Evolutionary conservation across 2,113 vertebrate species (phyloP).

Genomic region (Eulemur rufifrons): DNA sequence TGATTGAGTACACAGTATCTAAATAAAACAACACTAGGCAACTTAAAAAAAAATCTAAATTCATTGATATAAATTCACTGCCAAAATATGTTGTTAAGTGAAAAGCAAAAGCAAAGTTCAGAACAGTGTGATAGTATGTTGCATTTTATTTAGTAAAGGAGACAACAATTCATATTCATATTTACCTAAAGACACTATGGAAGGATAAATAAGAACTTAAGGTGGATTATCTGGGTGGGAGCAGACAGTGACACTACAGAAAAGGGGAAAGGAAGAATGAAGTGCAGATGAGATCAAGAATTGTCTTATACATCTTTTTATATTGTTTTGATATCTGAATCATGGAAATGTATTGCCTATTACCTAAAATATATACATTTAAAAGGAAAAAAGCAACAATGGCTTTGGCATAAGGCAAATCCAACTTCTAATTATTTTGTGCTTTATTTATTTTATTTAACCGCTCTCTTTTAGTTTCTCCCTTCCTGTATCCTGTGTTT

Average conservation of each 20-base stretch:
- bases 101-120: not conserved
- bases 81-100: not conserved
- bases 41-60: not conserved
- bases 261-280: not conserved
- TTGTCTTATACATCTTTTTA: not conserved
- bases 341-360: not conserved
- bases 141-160: not conserved
- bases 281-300: not conserved
- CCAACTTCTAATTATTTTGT: not conserved
- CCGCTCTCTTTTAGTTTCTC: not conserved
- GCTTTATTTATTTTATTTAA: not conserved
- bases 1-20: not conserved
- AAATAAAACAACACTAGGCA: not conserved
- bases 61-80: not conserved
- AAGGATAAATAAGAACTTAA: not conserved
- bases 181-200: not conserved
- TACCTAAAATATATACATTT: not conserved
- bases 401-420: not conserved
- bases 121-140: not conserved
- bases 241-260: not conserved
- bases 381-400: not conserved
- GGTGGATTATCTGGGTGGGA: not conserved
- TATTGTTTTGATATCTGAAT: not conserved
- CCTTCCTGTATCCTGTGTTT: not conserved
- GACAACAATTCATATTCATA: not conserved